Base-by-base conservation (phyloP, 1,140 invertebrate species). In the Heliothis subflexa region DNA sequence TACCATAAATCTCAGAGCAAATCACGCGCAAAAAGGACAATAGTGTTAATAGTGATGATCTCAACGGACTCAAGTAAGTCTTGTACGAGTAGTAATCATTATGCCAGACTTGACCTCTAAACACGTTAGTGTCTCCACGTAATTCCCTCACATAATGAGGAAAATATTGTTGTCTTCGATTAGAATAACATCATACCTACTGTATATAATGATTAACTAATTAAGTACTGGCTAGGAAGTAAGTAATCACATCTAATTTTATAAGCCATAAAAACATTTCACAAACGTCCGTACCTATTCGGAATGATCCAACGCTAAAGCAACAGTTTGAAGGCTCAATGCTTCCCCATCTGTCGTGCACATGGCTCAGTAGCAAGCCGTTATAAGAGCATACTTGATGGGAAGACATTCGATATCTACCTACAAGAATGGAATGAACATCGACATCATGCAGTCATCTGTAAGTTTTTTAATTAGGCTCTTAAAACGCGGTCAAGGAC, bases 291-390 rank as follows among this genome's bases (percentile, higher is more conserved):
- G 52, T 40, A 55, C n/a, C 21, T 59, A 64, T 74, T 55, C 54
- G 18, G 21, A 70, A 52, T 70, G 66, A 70, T 73, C 16, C 18
- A 72, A 70, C 55, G 68, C 78, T 83, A 4, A 64, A 84, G 57
- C 68, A 78, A 85, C 71, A 72, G 66, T 72, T 77, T 70, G 54
- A 79, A 83, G 78, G 80, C 78, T 85, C 81, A 85, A 91, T 76
- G 80, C 82, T 74, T 85, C 85, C 92, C 85, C 92, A 94, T 94
- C 89, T 94, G 92, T 87, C 79, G 87, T 75, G 82, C 92, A 94
- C 89, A 94, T 94, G 92, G 89, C 84, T 76, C 83, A 72, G 77
- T 59, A 72, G 78, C 78, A 77, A 81, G 80, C 55, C 64, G 76
- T 68, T 78, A 81, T 68, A 83, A 83, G 80, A 84, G 79, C 79